phyloP scores from a whole-genome alignment of 2,113 vertebrate genomes.

The Ia io region DNA sequence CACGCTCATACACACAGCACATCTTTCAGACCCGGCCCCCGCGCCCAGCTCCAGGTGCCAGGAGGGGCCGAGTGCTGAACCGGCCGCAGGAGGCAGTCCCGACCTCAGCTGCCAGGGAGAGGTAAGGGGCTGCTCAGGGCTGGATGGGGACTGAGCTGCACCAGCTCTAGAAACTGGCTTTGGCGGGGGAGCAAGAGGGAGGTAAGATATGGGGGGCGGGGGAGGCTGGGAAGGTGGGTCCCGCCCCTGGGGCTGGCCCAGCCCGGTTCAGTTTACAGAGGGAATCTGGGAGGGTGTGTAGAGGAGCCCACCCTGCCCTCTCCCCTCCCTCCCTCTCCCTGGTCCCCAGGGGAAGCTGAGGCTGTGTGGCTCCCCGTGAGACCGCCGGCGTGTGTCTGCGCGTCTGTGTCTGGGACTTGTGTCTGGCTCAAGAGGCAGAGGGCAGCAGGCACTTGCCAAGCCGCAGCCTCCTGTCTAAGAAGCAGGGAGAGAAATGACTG shows the following conservation, averaged over 20 bases:
- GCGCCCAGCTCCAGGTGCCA: neutral
- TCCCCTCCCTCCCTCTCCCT: too few species aligned
- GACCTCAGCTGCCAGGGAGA: slow-evolving; percentile 4
- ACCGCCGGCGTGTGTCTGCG: neutral
- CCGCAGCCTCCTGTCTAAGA: slow-evolving; percentile 45
- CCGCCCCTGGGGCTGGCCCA: neutral
- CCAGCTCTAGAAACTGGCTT: neutral
- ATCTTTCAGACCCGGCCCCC: slow-evolving; percentile 50
- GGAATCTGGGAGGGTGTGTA: neutral
- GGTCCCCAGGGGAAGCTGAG: neutral
- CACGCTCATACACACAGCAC: neutral
- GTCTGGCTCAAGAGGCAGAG: slow-evolving; percentile 16
- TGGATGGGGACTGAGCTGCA: neutral
- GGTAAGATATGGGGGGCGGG: neutral
- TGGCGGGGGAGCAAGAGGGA: neutral
- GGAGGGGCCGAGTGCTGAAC: neutral
- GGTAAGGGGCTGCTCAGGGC: slow-evolving; percentile 35
- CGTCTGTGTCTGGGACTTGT: slow-evolving; percentile 25
- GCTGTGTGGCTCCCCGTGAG: neutral
- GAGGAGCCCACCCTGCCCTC: neutral
- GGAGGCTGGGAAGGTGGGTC: neutral
- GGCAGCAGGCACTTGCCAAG: slow-evolving; percentile 30
- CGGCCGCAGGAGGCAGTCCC: slow-evolving; percentile 37
- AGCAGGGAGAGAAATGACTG: neutral
- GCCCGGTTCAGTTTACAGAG: neutral